Evolutionary conservation across 2,888 invertebrate species (phyloP).

Genomic region (Pecten maximus): DNA sequence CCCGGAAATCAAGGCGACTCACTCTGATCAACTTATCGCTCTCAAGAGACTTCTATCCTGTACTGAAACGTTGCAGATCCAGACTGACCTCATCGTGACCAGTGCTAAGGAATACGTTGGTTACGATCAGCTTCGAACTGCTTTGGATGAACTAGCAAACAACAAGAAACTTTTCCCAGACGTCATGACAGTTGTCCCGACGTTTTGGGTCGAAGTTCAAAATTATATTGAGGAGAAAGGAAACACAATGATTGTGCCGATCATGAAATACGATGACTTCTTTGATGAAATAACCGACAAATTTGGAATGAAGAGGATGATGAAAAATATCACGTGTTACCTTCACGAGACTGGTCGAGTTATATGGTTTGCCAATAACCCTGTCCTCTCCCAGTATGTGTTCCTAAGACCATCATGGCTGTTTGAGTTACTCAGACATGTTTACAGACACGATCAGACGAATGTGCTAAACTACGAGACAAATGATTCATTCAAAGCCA

Average conservation of each 20-base stretch:
- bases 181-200: constrained; percentile 78
- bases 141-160: constrained; percentile 73
- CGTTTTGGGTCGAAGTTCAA: constrained; percentile 81
- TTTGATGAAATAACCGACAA: constrained; percentile 73
- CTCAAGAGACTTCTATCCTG: constrained; percentile 71
- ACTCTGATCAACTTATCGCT: constrained; percentile 78
- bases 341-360: constrained; percentile 80
- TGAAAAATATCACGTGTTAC: constrained; percentile 77
- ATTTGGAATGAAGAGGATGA: constrained; percentile 80
- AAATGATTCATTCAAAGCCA: constrained; percentile 73
- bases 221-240: constrained; percentile 77
- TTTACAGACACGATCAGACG: constrained; percentile 75
- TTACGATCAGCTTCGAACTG: constrained; percentile 71
- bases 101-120: constrained; percentile 73
- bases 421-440: constrained; percentile 73
- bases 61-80: constrained; percentile 73
- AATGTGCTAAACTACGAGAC: constrained; percentile 66
- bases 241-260: constrained; percentile 74
- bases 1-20: constrained; percentile 77
- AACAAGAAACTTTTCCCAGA: constrained; percentile 72
- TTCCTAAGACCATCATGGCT: constrained; percentile 80
- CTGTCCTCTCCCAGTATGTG: constrained; percentile 70
- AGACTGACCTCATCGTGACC: constrained; percentile 74
- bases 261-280: constrained; percentile 76
- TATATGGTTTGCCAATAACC: constrained; percentile 75